Evolutionary conservation across 2,888 invertebrate species (phyloP), one percentile per base, ranked within the genome.

Genomic region (Drosophila sordidapex): DNA sequence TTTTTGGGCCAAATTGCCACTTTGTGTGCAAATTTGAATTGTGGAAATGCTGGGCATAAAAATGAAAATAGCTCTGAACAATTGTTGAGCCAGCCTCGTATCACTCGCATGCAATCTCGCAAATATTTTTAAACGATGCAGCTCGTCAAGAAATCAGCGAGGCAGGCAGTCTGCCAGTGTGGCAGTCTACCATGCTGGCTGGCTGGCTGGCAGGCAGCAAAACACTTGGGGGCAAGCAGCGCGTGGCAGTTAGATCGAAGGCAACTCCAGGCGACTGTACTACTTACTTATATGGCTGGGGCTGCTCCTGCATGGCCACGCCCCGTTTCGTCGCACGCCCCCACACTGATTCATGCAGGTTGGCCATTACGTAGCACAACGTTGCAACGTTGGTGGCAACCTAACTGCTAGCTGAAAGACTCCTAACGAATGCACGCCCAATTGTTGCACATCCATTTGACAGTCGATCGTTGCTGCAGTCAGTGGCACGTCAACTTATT

Each of bases 391-490:
- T 91, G 91, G 91, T 92, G 91, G 89, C 82, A 87, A 73, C 29
- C 63, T 58, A 71, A 61, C 74, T 65, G 49, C 66, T 51, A 71
- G 70, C 77, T 67, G 13, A 35, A 27, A 31, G 63, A 60, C 71
- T 71, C 78, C 84, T 90, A 90, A 89, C 85, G 82, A 91, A 91
- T 90, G 90, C 85, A 91, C 91, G 91, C 90, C 92, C 91, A 91
- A 92, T 91, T 92, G 91, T 92, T 91, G 92, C 91, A 91, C 92
- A 90, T 91, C 82, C 82, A 86, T 84, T 81, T 85, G 90, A 90
- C 92, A 91, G 86, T 86, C 86, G 86, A 75, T 88, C 83, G 86
- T 81, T 79, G 27, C 80, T 81, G 84, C 87, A 86, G 82, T 83
- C 87, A 79, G 85, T 83, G 85, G 87, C 82, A 83, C 86, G 88